Conservation (phyloP, 2,888 invertebrate genomes). For the Osmoderma eremita region DNA sequence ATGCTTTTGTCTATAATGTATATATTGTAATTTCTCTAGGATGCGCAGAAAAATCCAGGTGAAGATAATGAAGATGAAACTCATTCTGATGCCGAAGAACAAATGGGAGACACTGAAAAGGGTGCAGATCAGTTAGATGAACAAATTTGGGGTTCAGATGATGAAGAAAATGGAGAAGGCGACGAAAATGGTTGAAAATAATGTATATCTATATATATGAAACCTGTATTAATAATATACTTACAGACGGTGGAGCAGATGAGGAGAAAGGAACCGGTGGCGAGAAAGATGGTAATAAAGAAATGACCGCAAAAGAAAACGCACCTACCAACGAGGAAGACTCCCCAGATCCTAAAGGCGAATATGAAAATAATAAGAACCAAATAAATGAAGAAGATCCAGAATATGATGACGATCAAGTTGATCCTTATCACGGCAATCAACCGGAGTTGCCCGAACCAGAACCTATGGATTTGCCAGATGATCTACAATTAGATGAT, state of each 20-base stretch:
- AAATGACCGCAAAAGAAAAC: conserved; percentile 81
- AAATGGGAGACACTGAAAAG: conserved; percentile 95
- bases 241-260: conserved; percentile 47
- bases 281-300: conserved; percentile 74
- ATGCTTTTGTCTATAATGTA: too few species aligned
- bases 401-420: conserved; percentile 81
- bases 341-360: conserved; percentile 68
- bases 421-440: conserved; percentile 85
- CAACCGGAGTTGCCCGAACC: conserved; percentile 82
- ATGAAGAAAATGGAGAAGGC: conserved; percentile 75
- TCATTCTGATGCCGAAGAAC: conserved; percentile 87
- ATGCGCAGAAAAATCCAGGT: conserved; percentile 73
- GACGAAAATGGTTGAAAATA: conserved; percentile 54
- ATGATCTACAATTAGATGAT: conserved; percentile 84
- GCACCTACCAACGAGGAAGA: conserved; percentile 61
- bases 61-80: conserved; percentile 69
- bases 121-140: conserved; percentile 84
- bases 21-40: conserved; percentile 55
- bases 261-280: conserved; percentile 67
- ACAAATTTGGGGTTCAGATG: conserved; percentile 87
- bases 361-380: conserved; percentile 67
- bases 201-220: too few species aligned
- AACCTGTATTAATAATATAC: background rate
- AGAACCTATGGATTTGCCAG: conserved; percentile 88
- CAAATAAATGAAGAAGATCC: conserved; percentile 87